Percentiles rank a stretch among this genome's conserved stretches.
phyloP scores from a whole-genome alignment of 2,888 invertebrate species.

The Beris chalybata region DNA sequence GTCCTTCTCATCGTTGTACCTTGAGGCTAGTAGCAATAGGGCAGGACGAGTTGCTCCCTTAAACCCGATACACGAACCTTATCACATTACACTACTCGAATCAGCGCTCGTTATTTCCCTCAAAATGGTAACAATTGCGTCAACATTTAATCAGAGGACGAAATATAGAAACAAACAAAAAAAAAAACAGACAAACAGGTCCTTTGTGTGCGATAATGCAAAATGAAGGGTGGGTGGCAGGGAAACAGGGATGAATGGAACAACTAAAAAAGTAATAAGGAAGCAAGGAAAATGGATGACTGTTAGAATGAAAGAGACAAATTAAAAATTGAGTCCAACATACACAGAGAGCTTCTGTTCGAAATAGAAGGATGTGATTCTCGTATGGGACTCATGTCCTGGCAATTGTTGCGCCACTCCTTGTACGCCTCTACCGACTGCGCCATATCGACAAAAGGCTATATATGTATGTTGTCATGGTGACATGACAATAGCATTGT shows the following conservation, averaged over 20 bases:
- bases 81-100: no score
- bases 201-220: no score
- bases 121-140: no score
- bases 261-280: slow-evolving; percentile 1
- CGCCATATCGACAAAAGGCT: slow-evolving; percentile 20
- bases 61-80: no score
- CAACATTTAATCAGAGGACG: no score
- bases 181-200: no score
- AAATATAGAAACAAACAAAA: no score
- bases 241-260: background rate
- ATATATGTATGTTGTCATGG: slow-evolving; percentile 35
- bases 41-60: no score
- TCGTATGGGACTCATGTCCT: slow-evolving; percentile 9
- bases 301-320: background rate
- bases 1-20: no score
- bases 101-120: no score
- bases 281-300: background rate
- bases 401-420: slow-evolving; percentile 19
- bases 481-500: slow-evolving; percentile 37
- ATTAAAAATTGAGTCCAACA: background rate
- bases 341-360: slow-evolving; percentile 16
- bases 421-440: background rate
- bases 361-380: slow-evolving; percentile 16
- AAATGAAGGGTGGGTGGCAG: background rate
- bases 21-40: no score